Evolutionary conservation across 1,140 invertebrate genomes (phyloP).

Genomic region (Hestina assimilis): DNA sequence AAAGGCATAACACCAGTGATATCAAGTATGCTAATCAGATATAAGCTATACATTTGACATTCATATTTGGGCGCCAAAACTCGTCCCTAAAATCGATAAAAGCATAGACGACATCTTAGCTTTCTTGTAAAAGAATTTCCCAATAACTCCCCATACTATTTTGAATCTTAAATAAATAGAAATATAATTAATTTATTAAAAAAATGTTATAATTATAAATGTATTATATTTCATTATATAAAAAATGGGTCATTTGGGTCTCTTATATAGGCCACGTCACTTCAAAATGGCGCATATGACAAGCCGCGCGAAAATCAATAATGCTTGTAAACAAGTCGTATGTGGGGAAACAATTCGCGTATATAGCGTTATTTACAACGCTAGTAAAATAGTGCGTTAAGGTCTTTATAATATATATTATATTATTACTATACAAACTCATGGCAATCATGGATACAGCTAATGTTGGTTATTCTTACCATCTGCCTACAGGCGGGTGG

Average conservation of each 20-base stretch:
- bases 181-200: neutral
- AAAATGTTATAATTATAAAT: neutral
- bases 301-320: slow-evolving; percentile 68
- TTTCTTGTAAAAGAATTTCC: no score
- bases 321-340: slow-evolving; percentile 75
- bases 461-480: slow-evolving; percentile 90
- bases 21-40: no score
- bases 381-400: slow-evolving; percentile 46
- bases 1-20: no score
- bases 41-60: neutral
- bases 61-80: neutral
- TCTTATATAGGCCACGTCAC: slow-evolving; percentile 37
- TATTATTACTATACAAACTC: slow-evolving; percentile 33
- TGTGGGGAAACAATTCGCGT: slow-evolving; percentile 41
- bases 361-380: slow-evolving; percentile 42
- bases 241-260: slow-evolving; percentile 1
- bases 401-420: slow-evolving; percentile 40
- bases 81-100: slow-evolving; percentile 8
- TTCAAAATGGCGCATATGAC: slow-evolving; percentile 34
- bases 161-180: neutral
- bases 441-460: slow-evolving; percentile 74
- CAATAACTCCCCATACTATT: no score
- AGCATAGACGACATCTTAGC: neutral
- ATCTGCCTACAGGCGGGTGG: slow-evolving; percentile 89
- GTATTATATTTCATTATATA: neutral